Conservation (phyloP, 1,140 invertebrate species). For the Drosophila malerkotliana region DNA sequence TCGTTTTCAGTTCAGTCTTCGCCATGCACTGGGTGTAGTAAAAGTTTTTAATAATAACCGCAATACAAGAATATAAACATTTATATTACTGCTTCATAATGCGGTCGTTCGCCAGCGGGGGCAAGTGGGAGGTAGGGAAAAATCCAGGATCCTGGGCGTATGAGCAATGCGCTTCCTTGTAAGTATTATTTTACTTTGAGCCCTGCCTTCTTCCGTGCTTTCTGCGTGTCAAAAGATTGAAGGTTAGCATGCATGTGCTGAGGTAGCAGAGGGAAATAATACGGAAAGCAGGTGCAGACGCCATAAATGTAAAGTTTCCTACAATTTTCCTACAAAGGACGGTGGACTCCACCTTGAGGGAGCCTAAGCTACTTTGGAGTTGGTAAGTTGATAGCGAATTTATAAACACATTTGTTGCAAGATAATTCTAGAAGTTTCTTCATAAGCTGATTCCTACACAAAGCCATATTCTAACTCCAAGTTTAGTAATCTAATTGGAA, state of each 20-base stretch:
- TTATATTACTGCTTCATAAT: conserved; percentile 82
- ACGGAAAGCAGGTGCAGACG: conserved; percentile 63
- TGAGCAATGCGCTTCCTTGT: conserved; percentile 55
- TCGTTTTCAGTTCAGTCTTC: conserved; percentile 19
- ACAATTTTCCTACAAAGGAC: conserved; percentile 4
- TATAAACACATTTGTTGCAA: conserved; percentile 25
- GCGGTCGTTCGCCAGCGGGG: conserved; percentile 27
- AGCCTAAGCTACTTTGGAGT: conserved; percentile 47
- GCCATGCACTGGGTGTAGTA: conserved; percentile 56
- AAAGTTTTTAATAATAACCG: conserved; percentile 83
- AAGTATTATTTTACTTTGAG: conserved; percentile 68
- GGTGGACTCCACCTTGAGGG: conserved; percentile 14
- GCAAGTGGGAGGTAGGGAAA: neutral
- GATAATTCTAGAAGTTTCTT: conserved; percentile 29
- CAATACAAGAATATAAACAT: conserved; percentile 83
- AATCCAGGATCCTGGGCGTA: conserved; percentile 48
- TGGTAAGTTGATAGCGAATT: conserved; percentile 49
- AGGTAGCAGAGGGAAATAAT: conserved; percentile 3
- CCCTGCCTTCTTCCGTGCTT: conserved; percentile 29
- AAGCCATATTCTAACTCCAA: conserved; percentile 7
- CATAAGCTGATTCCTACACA: conserved; percentile 14
- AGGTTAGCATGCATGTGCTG: conserved; percentile 56
- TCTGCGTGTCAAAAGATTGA: conserved; percentile 67
- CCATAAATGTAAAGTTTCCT: conserved; percentile 72
- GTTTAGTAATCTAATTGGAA: neutral